These are phyloP conservation scores for Neoniphon sammara DNA, from an alignment of 2,797 vertebrate species.

Conservation along the genomic window DNA sequence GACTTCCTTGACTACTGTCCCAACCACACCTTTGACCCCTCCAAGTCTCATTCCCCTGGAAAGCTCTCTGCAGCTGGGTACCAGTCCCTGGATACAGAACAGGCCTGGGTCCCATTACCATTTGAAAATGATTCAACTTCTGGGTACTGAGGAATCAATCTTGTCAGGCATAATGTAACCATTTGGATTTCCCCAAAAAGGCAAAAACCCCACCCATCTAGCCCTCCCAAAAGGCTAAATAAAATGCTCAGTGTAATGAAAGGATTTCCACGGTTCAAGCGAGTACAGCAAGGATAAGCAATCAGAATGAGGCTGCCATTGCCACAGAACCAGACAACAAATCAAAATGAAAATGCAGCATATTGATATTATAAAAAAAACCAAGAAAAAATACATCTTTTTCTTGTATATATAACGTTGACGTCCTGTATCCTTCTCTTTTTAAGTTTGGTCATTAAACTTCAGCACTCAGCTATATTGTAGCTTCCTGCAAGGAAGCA, in stretches of 20 bases:
- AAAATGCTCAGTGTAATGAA: conserved; percentile 27
- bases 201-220: conserved; percentile 14
- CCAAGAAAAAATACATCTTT: too few species aligned
- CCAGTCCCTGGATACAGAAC: conserved; percentile 22
- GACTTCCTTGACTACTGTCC: conserved; percentile 44
- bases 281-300: conserved; percentile 3
- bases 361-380: too few species aligned
- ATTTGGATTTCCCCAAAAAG: conserved; percentile 30
- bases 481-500: too few species aligned
- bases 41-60: conserved; percentile 31
- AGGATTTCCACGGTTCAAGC: conserved; percentile 13
- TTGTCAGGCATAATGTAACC: conserved; percentile 38
- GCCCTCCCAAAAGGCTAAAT: conserved; percentile 10
- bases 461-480: too few species aligned
- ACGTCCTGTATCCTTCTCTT: too few species aligned
- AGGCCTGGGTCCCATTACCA: conserved; percentile 53
- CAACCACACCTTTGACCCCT: conserved; percentile 42
- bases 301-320: conserved; percentile 9
- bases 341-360: too few species aligned
- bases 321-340: conserved; percentile 4
- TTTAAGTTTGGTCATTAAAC: too few species aligned
- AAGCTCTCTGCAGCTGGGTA: conserved; percentile 14
- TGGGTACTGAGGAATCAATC: conserved; percentile 40
- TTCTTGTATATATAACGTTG: too few species aligned
- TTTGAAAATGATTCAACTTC: conserved; percentile 46